Conservation (phyloP, 1,140 invertebrate species). For the Drosophila orosa region DNA sequence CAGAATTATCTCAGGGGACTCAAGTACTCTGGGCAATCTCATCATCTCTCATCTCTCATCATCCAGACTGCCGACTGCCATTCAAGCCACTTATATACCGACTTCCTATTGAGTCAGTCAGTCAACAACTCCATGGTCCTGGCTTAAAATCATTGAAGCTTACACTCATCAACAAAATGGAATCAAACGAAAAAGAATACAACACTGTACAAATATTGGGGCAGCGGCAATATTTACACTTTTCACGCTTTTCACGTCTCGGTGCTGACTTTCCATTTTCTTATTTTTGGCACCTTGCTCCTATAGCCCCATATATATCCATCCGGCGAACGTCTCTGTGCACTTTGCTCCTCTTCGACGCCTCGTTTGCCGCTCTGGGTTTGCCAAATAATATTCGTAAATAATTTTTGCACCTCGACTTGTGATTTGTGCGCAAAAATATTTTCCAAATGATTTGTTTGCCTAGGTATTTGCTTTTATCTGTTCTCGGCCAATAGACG, state of each 20-base stretch:
- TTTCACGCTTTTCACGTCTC: conserved; percentile 65
- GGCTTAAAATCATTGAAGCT: conserved; percentile 54
- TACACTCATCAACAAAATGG: conserved; percentile 71
- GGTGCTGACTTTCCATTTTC: conserved; percentile 58
- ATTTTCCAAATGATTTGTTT: conserved; percentile 81
- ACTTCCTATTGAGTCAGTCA: conserved; percentile 38
- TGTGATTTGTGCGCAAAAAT: conserved; percentile 77
- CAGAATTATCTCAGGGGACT: not conserved
- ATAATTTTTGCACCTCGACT: conserved; percentile 76
- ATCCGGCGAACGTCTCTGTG: conserved; percentile 30
- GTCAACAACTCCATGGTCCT: conserved; percentile 20
- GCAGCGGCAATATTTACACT: conserved; percentile 71
- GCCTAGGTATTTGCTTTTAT: conserved; percentile 78
- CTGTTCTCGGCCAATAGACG: conserved; percentile 48
- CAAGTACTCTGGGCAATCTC: not conserved
- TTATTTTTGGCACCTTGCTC: conserved; percentile 39
- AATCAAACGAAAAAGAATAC: conserved; percentile 40
- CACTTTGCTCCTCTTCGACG: conserved; percentile 30
- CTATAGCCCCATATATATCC: conserved; percentile 9
- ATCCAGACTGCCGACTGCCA: conserved; percentile 13
- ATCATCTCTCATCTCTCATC: conserved; percentile 1
- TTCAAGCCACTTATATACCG: conserved; percentile 4
- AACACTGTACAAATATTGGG: conserved; percentile 66
- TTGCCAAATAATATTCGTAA: conserved; percentile 77
- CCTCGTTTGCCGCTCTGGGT: conserved; percentile 27